Conservation (phyloP, 2,888 invertebrate genomes). For the Lydus trimaculatus region DNA sequence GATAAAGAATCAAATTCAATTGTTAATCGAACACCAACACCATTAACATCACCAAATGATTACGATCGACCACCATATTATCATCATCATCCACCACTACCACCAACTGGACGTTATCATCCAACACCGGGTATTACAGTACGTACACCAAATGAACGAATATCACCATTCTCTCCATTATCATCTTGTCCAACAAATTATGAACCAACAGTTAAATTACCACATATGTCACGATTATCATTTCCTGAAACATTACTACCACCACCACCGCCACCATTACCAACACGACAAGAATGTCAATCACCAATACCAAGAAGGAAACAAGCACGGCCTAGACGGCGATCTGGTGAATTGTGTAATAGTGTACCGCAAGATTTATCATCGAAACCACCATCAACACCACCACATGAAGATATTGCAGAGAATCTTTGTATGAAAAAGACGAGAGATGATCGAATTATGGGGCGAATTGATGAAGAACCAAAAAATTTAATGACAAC, state of each 20-base stretch:
- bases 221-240: constrained; percentile 59
- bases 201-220: constrained; percentile 60
- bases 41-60: constrained; percentile 60
- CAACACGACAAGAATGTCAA: constrained; percentile 65
- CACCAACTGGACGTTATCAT: constrained; percentile 1
- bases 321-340: constrained; percentile 83
- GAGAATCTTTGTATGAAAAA: constrained; percentile 72
- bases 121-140: constrained; percentile 39
- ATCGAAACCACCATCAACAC: constrained; percentile 52
- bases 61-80: constrained; percentile 45
- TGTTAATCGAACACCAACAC: constrained; percentile 57
- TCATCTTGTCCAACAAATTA: constrained; percentile 57
- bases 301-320: constrained; percentile 86
- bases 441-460: constrained; percentile 49
- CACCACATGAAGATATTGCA: constrained; percentile 52
- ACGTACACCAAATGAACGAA: constrained; percentile 42
- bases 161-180: constrained; percentile 56
- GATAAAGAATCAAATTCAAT: constrained; percentile 55
- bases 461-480: constrained; percentile 44
- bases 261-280: constrained; percentile 34
- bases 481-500: constrained; percentile 2
- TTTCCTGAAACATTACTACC: constrained; percentile 59
- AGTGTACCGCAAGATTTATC: constrained; percentile 68
- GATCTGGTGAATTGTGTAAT: constrained; percentile 75
- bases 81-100: no score